These are phyloP conservation scores for Boloria euphrosyne DNA, from an alignment of 2,888 invertebrate genomes.

Conservation along the genomic window DNA sequence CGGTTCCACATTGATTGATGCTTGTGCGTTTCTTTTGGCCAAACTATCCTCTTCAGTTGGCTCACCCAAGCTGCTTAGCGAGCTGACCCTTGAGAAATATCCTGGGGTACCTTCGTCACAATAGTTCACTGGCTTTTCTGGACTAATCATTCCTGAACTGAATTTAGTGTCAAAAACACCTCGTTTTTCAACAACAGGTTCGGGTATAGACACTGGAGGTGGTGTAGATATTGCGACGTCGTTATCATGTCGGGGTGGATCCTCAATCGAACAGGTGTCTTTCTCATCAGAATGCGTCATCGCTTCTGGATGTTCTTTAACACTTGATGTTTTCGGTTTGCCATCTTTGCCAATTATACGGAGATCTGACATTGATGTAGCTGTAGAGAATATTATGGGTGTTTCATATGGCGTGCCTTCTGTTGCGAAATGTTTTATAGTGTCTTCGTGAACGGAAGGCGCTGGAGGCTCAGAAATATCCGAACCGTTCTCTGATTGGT, in stretches of 20 bases:
- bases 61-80: slow-evolving; percentile 83
- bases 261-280: slow-evolving; percentile 76
- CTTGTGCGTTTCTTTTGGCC: slow-evolving; percentile 74
- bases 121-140: slow-evolving; percentile 91
- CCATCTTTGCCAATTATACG: slow-evolving; percentile 79
- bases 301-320: slow-evolving; percentile 70
- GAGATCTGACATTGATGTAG: slow-evolving; percentile 94
- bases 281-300: slow-evolving; percentile 79
- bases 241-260: slow-evolving; percentile 72
- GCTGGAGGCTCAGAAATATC: slow-evolving; percentile 76
- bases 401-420: slow-evolving; percentile 94
- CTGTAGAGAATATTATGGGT: slow-evolving; percentile 91
- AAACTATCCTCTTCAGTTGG: slow-evolving; percentile 72
- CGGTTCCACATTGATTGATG: slow-evolving; percentile 68
- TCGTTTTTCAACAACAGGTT: slow-evolving; percentile 58
- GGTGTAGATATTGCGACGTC: slow-evolving; percentile 67
- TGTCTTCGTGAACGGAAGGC: slow-evolving; percentile 87
- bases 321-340: slow-evolving; percentile 60
- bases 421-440: slow-evolving; percentile 94
- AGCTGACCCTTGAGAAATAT: slow-evolving; percentile 87
- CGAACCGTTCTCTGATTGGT: slow-evolving; percentile 85
- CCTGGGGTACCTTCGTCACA: slow-evolving; percentile 94
- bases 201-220: slow-evolving; percentile 50
- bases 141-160: slow-evolving; percentile 88
- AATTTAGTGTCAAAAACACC: slow-evolving; percentile 75